Evolutionary conservation across 2,113 vertebrate species (phyloP).

Genomic region (Gyps fulvus): DNA sequence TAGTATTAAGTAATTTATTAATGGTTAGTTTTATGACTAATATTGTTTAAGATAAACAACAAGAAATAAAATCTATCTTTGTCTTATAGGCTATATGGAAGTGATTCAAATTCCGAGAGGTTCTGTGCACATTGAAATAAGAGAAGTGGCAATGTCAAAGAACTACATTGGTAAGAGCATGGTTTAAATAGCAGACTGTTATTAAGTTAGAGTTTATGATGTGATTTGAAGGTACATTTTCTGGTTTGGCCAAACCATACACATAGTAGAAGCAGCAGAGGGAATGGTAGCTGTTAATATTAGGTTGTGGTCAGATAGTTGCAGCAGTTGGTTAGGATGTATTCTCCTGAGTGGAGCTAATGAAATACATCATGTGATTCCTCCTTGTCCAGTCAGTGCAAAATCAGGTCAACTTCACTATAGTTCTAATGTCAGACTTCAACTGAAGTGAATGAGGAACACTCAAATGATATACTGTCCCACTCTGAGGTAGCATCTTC

Average conservation of each 20-base stretch:
- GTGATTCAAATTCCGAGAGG: conserved; percentile 92
- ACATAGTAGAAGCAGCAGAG: neutral
- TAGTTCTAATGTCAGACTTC: neutral
- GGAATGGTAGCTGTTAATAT: neutral
- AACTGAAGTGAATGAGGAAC: neutral
- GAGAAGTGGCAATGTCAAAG: conserved; percentile 86
- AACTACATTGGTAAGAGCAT: conserved; percentile 89
- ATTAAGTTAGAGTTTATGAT: neutral
- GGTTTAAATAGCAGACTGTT: neutral
- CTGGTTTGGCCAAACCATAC: neutral
- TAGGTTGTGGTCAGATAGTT: neutral
- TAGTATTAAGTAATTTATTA: neutral
- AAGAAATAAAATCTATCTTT: conserved; percentile 10
- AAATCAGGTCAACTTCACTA: neutral
- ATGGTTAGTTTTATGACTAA: neutral
- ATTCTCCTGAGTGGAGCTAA: neutral
- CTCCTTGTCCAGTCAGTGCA: too few species aligned
- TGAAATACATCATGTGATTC: neutral
- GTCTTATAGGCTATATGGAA: conserved; percentile 90
- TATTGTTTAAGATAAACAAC: neutral
- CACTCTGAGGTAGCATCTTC: neutral
- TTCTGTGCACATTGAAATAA: conserved; percentile 91
- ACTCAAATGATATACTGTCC: neutral
- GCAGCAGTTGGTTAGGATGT: neutral
- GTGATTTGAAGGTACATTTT: neutral